These are phyloP conservation scores for Epinotia bilunana DNA, from an alignment of 2,888 invertebrate genomes.

Conservation along the genomic window DNA sequence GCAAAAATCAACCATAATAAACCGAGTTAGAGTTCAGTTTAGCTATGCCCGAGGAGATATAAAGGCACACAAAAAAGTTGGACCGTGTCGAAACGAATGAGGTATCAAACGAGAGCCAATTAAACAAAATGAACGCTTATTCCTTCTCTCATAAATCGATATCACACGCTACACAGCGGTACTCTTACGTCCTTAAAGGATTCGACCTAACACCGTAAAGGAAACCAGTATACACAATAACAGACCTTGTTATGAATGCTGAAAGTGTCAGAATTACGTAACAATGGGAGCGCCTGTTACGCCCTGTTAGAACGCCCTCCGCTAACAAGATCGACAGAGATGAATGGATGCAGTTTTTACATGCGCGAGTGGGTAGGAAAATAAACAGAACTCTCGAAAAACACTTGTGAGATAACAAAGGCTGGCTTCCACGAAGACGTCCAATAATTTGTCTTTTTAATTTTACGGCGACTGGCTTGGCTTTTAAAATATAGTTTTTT, in stretches of 20 bases:
- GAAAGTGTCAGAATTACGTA: conserved; percentile 83
- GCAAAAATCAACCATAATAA: conserved; percentile 65
- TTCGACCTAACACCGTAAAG: conserved; percentile 67
- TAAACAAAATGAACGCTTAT: conserved; percentile 82
- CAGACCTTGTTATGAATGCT: conserved; percentile 80
- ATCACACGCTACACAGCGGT: conserved; percentile 71
- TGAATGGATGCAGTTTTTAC: conserved; percentile 62
- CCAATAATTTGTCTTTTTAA: conserved; percentile 85
- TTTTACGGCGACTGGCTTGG: conserved; percentile 82
- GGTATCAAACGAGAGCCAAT: conserved; percentile 76
- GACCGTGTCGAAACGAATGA: conserved; percentile 73
- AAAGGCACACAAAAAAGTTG: conserved; percentile 63
- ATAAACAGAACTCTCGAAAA: conserved; percentile 82
- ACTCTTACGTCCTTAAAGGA: conserved; percentile 80
- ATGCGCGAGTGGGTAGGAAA: conserved; percentile 68
- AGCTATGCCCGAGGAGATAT: conserved; percentile 55
- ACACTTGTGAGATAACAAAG: conserved; percentile 85
- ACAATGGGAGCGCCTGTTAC: conserved; percentile 79
- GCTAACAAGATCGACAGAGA: conserved; percentile 81
- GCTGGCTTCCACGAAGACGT: conserved; percentile 83
- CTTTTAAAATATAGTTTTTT: conserved; percentile 75
- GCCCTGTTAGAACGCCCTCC: conserved; percentile 79
- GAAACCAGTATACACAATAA: conserved; percentile 72
- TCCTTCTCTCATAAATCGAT: conserved; percentile 78
- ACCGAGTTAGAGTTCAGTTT: conserved; percentile 62